Evolutionary conservation across 2,113 vertebrate genomes (phyloP).

Genomic region (Bos taurus): DNA sequence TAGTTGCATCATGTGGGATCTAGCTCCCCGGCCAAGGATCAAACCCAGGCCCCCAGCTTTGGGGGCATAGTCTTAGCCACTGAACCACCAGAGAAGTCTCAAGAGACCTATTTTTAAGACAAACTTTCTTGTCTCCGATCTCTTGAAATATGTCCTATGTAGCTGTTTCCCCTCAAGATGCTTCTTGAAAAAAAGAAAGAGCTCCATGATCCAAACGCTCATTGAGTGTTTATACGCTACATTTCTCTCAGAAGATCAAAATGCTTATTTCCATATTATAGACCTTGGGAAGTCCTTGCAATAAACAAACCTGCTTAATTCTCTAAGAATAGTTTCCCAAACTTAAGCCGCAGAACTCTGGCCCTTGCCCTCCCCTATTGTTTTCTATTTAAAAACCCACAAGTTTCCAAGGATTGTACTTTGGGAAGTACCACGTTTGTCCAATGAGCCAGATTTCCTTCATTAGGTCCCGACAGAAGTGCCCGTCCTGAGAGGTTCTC

Average conservation of each 20-base stretch:
- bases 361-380: background rate
- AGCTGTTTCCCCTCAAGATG: background rate
- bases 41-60: background rate
- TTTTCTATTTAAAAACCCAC: background rate
- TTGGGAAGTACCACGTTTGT: background rate
- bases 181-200: background rate
- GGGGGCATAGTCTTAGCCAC: background rate
- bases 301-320: background rate
- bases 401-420: background rate
- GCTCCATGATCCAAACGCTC: background rate
- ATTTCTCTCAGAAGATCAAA: background rate
- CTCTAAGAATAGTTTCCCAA: background rate
- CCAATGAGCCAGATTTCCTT: background rate
- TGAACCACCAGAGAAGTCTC: background rate
- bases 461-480: background rate
- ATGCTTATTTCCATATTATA: background rate
- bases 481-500: background rate
- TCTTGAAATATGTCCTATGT: background rate
- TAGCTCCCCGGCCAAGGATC: background rate
- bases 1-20: background rate
- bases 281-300: background rate
- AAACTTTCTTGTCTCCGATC: background rate
- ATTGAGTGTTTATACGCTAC: background rate
- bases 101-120: background rate
- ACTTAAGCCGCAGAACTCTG: background rate